These are phyloP conservation scores for Calosoma granatense DNA, from an alignment of 1,140 invertebrate species.

Conservation along the genomic window DNA sequence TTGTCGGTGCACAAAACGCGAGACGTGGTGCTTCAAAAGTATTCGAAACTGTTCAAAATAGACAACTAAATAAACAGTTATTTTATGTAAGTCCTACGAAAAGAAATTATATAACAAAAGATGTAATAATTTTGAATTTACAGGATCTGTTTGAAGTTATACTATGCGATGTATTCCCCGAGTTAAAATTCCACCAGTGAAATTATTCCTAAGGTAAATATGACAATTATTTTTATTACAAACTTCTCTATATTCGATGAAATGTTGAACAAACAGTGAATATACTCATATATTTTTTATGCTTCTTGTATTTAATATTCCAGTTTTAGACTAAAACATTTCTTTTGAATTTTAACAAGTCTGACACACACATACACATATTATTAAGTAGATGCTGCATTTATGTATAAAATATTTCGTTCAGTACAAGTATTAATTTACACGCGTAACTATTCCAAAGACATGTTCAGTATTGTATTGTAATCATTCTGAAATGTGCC, in stretches of 20 bases:
- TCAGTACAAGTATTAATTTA: background rate
- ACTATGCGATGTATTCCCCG: slow-evolving; percentile 64
- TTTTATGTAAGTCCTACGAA: slow-evolving; percentile 67
- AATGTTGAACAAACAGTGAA: background rate
- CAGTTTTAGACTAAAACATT: background rate
- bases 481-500: background rate
- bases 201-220: background rate
- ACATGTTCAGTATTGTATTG: background rate
- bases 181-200: slow-evolving; percentile 39
- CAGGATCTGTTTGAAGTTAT: slow-evolving; percentile 66
- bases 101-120: slow-evolving; percentile 11
- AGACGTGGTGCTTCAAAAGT: slow-evolving; percentile 74
- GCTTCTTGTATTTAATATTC: background rate
- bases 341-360: no score
- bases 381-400: background rate
- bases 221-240: slow-evolving; percentile 1
- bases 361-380: no score
- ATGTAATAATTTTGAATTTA: slow-evolving; percentile 32
- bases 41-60: slow-evolving; percentile 79
- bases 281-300: slow-evolving; percentile 3
- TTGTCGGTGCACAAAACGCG: slow-evolving; percentile 77
- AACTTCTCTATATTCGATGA: background rate
- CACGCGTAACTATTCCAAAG: background rate
- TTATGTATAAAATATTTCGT: background rate
- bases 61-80: slow-evolving; percentile 79